Base-by-base conservation (phyloP, 2,113 vertebrate species). In the Oncorhynchus masou region DNA sequence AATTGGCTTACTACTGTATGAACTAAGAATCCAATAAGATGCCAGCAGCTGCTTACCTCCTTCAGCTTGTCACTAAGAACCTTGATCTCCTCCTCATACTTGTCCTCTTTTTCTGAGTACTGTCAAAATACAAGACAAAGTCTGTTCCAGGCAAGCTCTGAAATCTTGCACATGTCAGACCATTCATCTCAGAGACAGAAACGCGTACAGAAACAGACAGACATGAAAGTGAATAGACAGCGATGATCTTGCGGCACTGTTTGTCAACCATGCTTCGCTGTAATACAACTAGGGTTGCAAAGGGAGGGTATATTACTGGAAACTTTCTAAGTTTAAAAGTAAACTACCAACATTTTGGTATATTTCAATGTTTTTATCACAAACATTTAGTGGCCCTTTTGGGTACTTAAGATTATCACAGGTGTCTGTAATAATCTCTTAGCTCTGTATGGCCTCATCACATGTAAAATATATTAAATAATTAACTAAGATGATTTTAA, bases 41-140 rank as follows among this genome's bases (percentile, higher is more conserved):
- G 54, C 25, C 59, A 13, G 19, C 25, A 13, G 71, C 91, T 86
- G 11, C 90, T 82, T 84, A 99, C 98, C 95, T 99, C 98, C 91
- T 99, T 99, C 78, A 99, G 96, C 89, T 98, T 99, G 93, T 99
- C 98, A 27, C 95, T 95, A 75, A 99, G 93, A 82, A 98, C 93
- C 93, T 99, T 99, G 88, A 99, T 99, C 91, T 99, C 98, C 88
- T 99, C 98, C 89, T 99, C 98, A 0, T 98, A 99, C 90, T 99
- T 99, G 89, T 99, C 98, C 84, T 99, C 98, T 90, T 99, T 99
- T 93, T 99, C 97, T 0, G 98, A 99, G 89, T 99, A 99, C 98
- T 99, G 91, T 85, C 69, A 62, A 79, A 74, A 66, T 70, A 82
- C 79, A 77, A 78, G 39, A 11, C 39, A 45, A 12, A 45, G 71